Percentiles rank a stretch among this genome's conserved stretches.
Evolutionary conservation across 23 tunicate species (phyloP).

Genomic region (Clavelina lepadiformis): DNA sequence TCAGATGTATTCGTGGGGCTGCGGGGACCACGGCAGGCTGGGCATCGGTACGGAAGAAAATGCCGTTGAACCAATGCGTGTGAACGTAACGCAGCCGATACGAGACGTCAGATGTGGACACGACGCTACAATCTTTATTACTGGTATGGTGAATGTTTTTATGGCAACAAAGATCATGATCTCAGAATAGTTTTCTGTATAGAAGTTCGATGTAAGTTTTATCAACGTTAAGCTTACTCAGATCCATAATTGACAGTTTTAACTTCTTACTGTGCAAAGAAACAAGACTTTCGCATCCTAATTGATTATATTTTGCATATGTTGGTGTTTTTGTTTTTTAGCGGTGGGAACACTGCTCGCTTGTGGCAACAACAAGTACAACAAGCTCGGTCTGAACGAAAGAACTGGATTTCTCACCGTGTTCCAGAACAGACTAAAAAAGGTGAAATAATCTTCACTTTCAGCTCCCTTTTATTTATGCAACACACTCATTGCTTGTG

Average conservation of each 20-base stretch:
- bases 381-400: slow-evolving; percentile 90
- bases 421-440: slow-evolving; percentile 53
- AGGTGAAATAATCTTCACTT: too few relatives aligned
- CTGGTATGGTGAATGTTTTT: too few relatives aligned
- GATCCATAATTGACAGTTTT: background rate
- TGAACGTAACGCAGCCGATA: slow-evolving; percentile 50
- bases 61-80: slow-evolving; percentile 40
- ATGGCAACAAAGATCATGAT: too few relatives aligned
- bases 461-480: too few relatives aligned
- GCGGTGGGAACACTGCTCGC: slow-evolving; percentile 88
- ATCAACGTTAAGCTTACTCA: background rate
- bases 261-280: background rate
- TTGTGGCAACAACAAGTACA: slow-evolving; percentile 84
- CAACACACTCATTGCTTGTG: too few relatives aligned
- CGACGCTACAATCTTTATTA: slow-evolving; percentile 77
- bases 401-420: slow-evolving; percentile 77
- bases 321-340: background rate
- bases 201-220: too few relatives aligned
- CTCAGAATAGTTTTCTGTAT: too few relatives aligned
- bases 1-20: slow-evolving; percentile 84
- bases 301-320: background rate
- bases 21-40: slow-evolving; percentile 73
- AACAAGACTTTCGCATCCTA: background rate
- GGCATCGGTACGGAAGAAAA: slow-evolving; percentile 60
- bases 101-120: slow-evolving; percentile 63